Evolutionary conservation across 2,888 invertebrate genomes (phyloP).

Genomic region (Hypomecis atomaria): DNA sequence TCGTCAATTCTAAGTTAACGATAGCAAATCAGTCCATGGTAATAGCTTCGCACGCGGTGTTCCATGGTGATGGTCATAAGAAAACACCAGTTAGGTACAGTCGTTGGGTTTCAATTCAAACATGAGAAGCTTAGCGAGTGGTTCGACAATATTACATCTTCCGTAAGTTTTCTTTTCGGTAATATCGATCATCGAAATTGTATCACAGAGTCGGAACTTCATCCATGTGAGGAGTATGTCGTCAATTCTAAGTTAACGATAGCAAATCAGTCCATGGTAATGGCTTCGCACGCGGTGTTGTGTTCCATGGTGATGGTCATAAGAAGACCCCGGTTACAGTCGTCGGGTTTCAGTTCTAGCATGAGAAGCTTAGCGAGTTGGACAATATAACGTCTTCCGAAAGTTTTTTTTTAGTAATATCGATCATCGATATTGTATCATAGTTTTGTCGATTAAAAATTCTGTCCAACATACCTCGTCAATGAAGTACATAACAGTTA

Average conservation of each 20-base stretch:
- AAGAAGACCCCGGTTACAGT: constrained; percentile 88
- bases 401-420: constrained; percentile 60
- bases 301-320: constrained; percentile 86
- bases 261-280: too few species aligned
- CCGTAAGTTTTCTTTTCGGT: constrained; percentile 82
- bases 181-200: too few species aligned
- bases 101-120: constrained; percentile 92
- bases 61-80: constrained; percentile 84
- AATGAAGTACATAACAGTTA: too few species aligned
- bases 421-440: neutral
- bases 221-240: too few species aligned
- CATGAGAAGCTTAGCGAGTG: constrained; percentile 90
- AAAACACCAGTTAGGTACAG: constrained; percentile 87
- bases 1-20: too few species aligned
- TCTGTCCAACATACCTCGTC: too few species aligned
- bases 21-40: too few species aligned
- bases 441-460: too few species aligned
- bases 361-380: constrained; percentile 89
- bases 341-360: constrained; percentile 92
- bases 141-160: constrained; percentile 92
- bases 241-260: too few species aligned
- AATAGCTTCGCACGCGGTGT: constrained; percentile 94
- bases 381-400: constrained; percentile 91
- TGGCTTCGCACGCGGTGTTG: constrained; percentile 94
- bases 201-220: too few species aligned